Evolutionary conservation across 2,113 vertebrate genomes (phyloP), one percentile per base, ranked within the genome.

Genomic region (Pyxicephalus adspersus): DNA sequence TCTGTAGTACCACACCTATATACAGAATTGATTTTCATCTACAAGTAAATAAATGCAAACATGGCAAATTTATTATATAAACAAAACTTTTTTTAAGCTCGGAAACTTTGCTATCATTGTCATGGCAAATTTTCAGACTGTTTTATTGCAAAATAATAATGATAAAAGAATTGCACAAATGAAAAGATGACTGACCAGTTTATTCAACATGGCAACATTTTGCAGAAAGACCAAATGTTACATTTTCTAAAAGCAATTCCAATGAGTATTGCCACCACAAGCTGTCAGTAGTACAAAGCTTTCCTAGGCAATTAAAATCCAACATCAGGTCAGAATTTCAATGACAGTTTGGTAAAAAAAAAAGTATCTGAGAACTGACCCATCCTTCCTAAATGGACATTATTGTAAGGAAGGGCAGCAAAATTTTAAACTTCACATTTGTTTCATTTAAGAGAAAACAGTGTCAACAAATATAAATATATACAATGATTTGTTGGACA

Each of bases 221-320:
- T 72, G 26, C 52, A 51, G 31, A 20, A 15, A 20, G 57, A 38
- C 34, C 34, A 38, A 38, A 38, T 68, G 23, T 11, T 57, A 72
- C 54, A 22, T 72, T 55, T 28, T 52, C 25, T 20, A 3, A 8
- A 57, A 31, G 16, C 25, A 26, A n/a, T 54, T 55, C 23, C 25
- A 25, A 28, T 54, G 50, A 57, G 26, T 72, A 34, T 72, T 57
- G 26, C 51, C 22, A 57, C 51, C 51, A 72, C 70, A 72, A 55
- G 70, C 70, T 31, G 70, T 31, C 70, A 72, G 26, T 25, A 57
- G 13, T 38, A 38, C 34, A 26, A 72, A 31, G 70, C 51, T 57
- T 72, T 57, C 70, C 55, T 55, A 72, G 51, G 70, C 70, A 72
- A 72, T 52, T 57, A 72, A 29, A 22, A 31, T 72, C 51, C 51